Base-by-base conservation (phyloP, 2,888 invertebrate species). In the Amphimallon solstitiale region DNA sequence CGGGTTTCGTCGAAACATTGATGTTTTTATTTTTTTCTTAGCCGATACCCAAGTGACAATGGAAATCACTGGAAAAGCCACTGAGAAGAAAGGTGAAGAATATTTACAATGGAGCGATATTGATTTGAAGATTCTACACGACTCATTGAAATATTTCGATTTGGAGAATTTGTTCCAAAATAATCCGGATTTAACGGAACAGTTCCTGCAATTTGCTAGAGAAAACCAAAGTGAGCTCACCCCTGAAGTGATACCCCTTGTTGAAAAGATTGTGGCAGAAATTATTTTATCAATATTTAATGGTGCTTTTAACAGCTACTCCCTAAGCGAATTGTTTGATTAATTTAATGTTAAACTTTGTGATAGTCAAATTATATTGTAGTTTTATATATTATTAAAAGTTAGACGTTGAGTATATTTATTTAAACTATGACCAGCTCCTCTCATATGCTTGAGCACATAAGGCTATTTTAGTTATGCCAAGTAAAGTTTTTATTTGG, bases 111-210 rank as follows among this genome's bases (percentile, higher is more conserved):
- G 38, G 38, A 12, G 38, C 5, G 38, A 14, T n/a, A 6, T 5
- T 1, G 21, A 38, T 1, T 19, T 12, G 2, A 19, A 40, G 1
- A 38, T 54, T 2, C 12, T 19, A 6, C n/a, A 54, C 10, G 21
- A 54, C 12, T 38, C 40, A 7, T 6, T 54, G 6, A 34, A 21
- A 6, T 40, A 40, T n/a, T 21, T 46, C 17, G 17, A 46, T n/a
- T 48, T 61, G 2, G n/a, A 34, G 0, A 35, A 61, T 12, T 14
- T 61, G n/a, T 61, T 61, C 14, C 9, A n/a, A 37, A 21, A 21
- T 4, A 61, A 61, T 37, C 61, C 48, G 10, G 48, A 61, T 37
- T 6, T 61, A 17, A 37, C 48, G 4, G 61, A 61, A 5, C 34
- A 21, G 2, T 7, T 49, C 1, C 35, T 23, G 10, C 37, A 15